Evolutionary conservation across 64 coral and sea anemone species (phyloP).

Genomic region (Pachyseris speciosa): DNA sequence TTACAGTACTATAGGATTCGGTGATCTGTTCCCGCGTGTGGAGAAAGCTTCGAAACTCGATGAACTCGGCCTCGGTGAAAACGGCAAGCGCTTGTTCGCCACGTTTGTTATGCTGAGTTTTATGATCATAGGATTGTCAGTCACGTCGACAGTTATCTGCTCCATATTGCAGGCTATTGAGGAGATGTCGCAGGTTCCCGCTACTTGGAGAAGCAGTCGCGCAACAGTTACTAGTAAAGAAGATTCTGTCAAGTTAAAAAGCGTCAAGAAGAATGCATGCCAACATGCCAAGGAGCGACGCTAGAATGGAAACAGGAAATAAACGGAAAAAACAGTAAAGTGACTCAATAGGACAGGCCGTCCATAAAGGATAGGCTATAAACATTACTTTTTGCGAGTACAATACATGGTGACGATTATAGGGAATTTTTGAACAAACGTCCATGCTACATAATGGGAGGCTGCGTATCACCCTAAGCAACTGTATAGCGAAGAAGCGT

Average conservation of each 20-base stretch:
- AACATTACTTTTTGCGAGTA: too few relatives aligned
- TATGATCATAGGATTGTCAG: conserved; percentile 68
- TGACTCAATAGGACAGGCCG: background rate
- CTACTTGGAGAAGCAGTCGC: conserved; percentile 24
- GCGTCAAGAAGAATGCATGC: background rate
- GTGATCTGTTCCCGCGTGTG: conserved; percentile 80
- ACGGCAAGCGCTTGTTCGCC: conserved; percentile 74
- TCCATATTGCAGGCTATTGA: conserved; percentile 77
- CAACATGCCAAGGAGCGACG: background rate
- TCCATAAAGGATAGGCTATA: too few relatives aligned
- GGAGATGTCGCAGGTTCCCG: conserved; percentile 57
- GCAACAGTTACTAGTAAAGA: background rate
- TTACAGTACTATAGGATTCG: conserved; percentile 83
- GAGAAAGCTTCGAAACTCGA: conserved; percentile 77
- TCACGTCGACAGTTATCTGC: conserved; percentile 73
- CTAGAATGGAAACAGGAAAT: background rate
- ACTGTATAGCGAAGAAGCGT: too few relatives aligned
- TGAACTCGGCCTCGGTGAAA: conserved; percentile 62
- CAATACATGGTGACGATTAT: too few relatives aligned
- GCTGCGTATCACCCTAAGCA: too few relatives aligned
- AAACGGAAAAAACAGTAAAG: background rate
- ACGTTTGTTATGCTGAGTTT: conserved; percentile 67
- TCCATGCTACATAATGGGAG: too few relatives aligned
- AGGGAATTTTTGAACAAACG: too few relatives aligned
- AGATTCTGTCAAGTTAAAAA: background rate